Conservation (phyloP, 2,888 invertebrate species). For the Caenorhabditis sp. region DNA sequence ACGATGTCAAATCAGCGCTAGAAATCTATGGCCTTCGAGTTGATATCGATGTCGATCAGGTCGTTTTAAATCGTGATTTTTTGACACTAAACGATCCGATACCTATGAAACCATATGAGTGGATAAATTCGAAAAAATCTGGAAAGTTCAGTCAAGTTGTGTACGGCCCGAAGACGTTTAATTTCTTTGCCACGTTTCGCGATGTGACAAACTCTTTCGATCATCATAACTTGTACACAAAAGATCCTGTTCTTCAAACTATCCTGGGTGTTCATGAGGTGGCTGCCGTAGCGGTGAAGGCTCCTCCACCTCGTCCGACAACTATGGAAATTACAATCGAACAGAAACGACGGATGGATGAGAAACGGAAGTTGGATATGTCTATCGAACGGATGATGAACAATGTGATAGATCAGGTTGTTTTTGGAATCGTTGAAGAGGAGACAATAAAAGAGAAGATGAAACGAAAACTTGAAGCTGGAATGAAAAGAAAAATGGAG, state of each 20-base stretch:
- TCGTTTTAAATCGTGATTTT: conserved; percentile 31
- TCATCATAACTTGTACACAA: conserved; percentile 30
- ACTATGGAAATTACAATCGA: conserved; percentile 15
- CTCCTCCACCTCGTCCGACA: conserved; percentile 8
- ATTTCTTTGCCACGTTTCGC: conserved; percentile 15
- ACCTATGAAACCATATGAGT: conserved; percentile 21
- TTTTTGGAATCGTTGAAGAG: conserved; percentile 14
- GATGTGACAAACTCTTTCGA: conserved; percentile 52
- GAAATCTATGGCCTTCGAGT: conserved; percentile 23
- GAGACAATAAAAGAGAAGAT: conserved; percentile 14
- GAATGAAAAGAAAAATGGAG: conserved; percentile 14
- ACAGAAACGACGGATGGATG: conserved; percentile 16
- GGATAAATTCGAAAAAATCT: conserved; percentile 39
- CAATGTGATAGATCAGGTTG: conserved; percentile 16
- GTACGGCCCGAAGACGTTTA: conserved; percentile 19
- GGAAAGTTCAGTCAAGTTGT: conserved; percentile 37
- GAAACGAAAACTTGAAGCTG: conserved; percentile 6
- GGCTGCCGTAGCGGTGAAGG: no score
- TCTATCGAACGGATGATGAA: conserved; percentile 7
- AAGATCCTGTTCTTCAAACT: conserved; percentile 43
- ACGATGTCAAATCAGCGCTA: conserved; percentile 35
- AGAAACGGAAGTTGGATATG: conserved; percentile 4
- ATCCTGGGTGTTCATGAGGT: conserved; percentile 14
- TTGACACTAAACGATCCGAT: conserved; percentile 10
- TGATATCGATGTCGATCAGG: conserved; percentile 8